Evolutionary conservation across 2,113 vertebrate species (phyloP), one percentile per base, ranked within the genome.

Genomic region (Hyaena hyaena): DNA sequence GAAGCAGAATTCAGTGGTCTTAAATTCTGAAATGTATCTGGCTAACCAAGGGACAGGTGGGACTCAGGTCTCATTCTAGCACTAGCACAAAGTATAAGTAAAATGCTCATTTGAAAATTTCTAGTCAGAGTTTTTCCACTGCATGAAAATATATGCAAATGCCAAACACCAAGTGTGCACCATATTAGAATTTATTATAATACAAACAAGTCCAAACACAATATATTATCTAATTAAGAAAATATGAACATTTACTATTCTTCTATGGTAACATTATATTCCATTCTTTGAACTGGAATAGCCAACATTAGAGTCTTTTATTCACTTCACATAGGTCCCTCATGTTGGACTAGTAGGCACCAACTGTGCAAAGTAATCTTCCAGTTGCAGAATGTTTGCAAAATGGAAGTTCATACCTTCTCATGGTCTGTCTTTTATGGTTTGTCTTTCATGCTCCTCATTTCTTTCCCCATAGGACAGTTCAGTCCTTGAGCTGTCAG

Each of bases 171-270:
- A 90, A 61, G 24, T 98, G 88, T 71, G 98, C 97, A 99, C 98
- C 98, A 96, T 97, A 71, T 98, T 95, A 97, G 97, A 98, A 98
- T 99, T 98, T 99, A 99, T 98, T 99, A 97, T 98, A 95, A 98
- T 98, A 99, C 98, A 99, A 99, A 99, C 98, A 98, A 98, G 98
- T 98, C 97, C 98, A 98, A 98, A 98, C 98, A 99, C 98, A 98
- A 98, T 98, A 98, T 98, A 98, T 97, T 96, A 71, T 98, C 97
- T 98, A 98, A 96, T 99, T 99, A 98, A 84, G 98, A 99, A 99
- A 99, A 99, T 99, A 99, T 96, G 96, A 82, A 97, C 97, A 97
- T 98, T 98, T 98, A 96, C 97, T 98, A 93, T 97, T 98, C 98
- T 93, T 98, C 97, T 97, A 95, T 90, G 92, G 90, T 97, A 96